Base-by-base conservation (phyloP, 2,113 vertebrate genomes). In the Cynocephalus volans region DNA sequence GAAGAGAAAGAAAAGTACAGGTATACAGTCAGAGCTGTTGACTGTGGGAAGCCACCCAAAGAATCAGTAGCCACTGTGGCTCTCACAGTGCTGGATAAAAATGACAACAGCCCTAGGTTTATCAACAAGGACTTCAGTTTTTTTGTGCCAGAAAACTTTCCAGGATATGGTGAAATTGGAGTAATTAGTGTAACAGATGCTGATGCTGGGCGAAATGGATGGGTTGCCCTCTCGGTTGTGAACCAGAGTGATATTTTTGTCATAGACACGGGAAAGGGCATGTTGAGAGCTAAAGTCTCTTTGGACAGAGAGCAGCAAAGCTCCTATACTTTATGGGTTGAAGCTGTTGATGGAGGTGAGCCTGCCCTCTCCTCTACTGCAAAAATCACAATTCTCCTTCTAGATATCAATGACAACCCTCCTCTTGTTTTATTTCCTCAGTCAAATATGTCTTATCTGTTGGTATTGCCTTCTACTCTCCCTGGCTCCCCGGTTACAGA, bases 121-220 rank as follows among this genome's bases (percentile, higher is more conserved):
- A 99, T 99, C 98, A 99, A 99, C 97, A 99, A 99, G 97, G 99
- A 99, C 97, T 99, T 99, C 97, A 99, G 99, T 33, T 99, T 99
- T 98, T 99, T 99, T 4, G 99, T 99, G 45, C 99, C 99, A 3
- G 99, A 99, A 98, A 99, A 99, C 97, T 99, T 99, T 73, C 99
- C 99, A 3, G 99, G 99, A 9, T 99, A 99, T 64, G 99, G 99
- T 21, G 99, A 99, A 98, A 99, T 99, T 18, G 99, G 99, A 58
- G 98, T 99, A 69, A 99, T 99, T 86, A 99, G 99, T 3, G 99
- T 99, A 87, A 99, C 99, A 0, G 99, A 99, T 95, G 99, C 99
- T 6, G 99, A 99, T 77, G 98, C 99, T 24, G 99, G 99, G 9
- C 98, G 99, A 50, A 99, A 99, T 52, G 99, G 99, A 81, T 99